phyloP scores from a whole-genome alignment of 2,797 vertebrate genomes.

The Acanthurus lineatus region DNA sequence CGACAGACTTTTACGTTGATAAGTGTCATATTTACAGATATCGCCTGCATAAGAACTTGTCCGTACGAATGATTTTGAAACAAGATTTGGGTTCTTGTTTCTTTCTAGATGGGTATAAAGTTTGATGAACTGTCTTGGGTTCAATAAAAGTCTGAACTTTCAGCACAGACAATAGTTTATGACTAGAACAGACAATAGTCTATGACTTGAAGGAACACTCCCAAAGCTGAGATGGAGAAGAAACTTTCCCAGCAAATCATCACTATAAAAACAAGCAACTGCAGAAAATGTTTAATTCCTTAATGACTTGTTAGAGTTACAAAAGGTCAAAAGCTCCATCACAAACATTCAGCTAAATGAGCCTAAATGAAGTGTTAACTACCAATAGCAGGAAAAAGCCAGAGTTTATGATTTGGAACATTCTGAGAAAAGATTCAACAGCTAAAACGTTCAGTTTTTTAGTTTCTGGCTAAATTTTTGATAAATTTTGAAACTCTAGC shows the following conservation, averaged over 20 bases:
- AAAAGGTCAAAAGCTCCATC: neutral
- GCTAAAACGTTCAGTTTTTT: neutral
- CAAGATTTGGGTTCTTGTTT: too few species aligned
- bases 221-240: neutral
- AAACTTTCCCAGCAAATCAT: neutral
- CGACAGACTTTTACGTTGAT: slow-evolving; percentile 47
- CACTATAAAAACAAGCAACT: neutral
- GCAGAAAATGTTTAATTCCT: neutral
- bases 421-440: neutral
- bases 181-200: neutral
- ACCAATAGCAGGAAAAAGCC: neutral
- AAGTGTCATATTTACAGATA: slow-evolving; percentile 30
- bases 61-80: slow-evolving; percentile 23
- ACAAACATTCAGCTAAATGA: neutral
- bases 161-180: neutral
- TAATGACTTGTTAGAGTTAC: neutral
- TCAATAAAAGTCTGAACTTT: neutral
- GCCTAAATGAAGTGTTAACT: neutral
- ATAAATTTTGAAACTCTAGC: neutral
- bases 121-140: neutral
- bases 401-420: neutral
- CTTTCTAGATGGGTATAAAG: neutral
- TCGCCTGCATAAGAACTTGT: slow-evolving; percentile 2
- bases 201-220: neutral
- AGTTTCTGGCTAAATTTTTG: neutral